Evolutionary conservation across 2,888 invertebrate species (phyloP).

Genomic region (Protonemura montana): DNA sequence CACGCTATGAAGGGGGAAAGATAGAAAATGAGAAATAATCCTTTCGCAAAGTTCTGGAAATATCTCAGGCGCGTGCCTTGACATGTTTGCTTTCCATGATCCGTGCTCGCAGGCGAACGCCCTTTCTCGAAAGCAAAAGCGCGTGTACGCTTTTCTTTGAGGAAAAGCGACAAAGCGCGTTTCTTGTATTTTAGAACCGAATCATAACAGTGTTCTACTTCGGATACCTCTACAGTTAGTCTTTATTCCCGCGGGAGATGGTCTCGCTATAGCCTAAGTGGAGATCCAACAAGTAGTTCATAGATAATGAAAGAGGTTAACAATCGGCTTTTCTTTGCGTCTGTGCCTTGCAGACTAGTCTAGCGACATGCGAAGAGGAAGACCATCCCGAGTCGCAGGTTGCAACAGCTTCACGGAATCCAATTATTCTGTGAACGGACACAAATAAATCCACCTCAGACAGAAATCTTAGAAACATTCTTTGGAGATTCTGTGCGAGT

Average conservation of each 20-base stretch:
- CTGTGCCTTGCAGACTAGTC: background rate
- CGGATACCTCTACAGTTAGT: background rate
- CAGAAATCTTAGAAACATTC: background rate
- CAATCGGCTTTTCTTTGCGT: background rate
- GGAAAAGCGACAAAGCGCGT: too few species aligned
- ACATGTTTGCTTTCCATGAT: background rate
- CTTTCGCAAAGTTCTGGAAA: conserved; percentile 19
- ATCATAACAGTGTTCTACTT: background rate
- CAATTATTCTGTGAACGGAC: background rate
- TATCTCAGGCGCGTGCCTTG: background rate
- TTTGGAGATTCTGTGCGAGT: background rate
- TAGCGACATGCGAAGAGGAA: background rate
- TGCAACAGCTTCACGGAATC: background rate
- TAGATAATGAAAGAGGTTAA: background rate
- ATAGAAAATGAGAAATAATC: conserved; percentile 36
- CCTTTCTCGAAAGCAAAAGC: background rate
- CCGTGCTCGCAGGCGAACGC: background rate
- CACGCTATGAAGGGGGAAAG: background rate
- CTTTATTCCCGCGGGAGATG: background rate
- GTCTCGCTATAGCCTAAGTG: background rate
- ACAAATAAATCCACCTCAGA: background rate
- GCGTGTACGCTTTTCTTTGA: too few species aligned
- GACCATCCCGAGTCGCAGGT: background rate
- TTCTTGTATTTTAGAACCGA: too few species aligned
- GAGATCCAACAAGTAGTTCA: background rate